Conservation (phyloP, 2,113 vertebrate genomes). For the Hydrochoerus hydrochaeris region DNA sequence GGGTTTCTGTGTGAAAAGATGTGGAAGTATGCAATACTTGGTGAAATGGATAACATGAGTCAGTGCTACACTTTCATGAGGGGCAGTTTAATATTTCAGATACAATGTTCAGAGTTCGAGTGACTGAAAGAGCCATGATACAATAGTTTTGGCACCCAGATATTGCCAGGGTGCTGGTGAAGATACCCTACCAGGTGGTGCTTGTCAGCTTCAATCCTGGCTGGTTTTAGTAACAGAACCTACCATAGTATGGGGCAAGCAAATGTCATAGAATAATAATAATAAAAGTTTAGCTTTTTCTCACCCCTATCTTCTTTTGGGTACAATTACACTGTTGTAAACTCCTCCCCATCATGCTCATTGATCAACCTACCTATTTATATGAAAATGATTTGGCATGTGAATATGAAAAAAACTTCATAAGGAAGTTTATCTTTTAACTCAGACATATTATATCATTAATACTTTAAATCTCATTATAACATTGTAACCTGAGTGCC, state of each 20-base stretch:
- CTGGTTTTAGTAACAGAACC: not conserved
- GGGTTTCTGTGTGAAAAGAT: not conserved
- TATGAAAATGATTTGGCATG: slow-evolving; percentile 54
- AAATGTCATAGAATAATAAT: not conserved
- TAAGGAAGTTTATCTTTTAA: slow-evolving; percentile 69
- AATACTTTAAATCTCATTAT: slow-evolving; percentile 78
- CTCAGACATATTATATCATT: slow-evolving; percentile 65
- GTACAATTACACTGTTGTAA: not conserved
- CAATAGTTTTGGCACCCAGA: too few relatives aligned
- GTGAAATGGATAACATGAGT: not conserved
- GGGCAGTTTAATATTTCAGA: not conserved
- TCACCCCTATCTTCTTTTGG: not conserved
- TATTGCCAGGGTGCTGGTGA: not conserved
- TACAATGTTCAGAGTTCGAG: not conserved
- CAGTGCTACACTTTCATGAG: not conserved
- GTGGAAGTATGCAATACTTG: not conserved
- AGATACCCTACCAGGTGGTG: not conserved
- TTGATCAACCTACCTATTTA: not conserved
- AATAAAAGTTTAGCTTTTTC: not conserved
- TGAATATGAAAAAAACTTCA: slow-evolving; percentile 52
- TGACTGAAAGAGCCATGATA: not conserved
- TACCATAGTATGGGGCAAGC: not conserved
- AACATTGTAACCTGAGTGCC: slow-evolving; percentile 48
- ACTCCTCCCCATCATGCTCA: not conserved
- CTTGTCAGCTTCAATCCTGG: not conserved